Base-by-base conservation (phyloP, 2,113 vertebrate genomes). In the Nycticryphes semicollaris region DNA sequence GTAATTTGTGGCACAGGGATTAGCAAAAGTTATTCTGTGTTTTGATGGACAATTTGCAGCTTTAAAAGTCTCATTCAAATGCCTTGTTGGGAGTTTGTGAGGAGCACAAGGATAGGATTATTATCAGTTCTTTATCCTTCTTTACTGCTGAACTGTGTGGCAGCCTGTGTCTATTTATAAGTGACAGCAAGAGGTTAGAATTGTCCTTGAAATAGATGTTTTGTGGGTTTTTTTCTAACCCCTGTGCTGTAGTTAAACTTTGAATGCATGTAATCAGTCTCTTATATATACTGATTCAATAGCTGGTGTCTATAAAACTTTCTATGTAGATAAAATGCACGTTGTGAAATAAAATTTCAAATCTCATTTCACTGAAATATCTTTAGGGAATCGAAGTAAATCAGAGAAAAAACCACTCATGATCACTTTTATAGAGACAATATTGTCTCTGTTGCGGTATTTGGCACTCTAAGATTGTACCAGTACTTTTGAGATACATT, bases 31-130 rank as follows among this genome's bases (percentile, higher is more conserved):
- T 92, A 81, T 83, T 97, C 87, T 93, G 80, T 90, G n/a, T 87
- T 90, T 96, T 60, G 23, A 94, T 91, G 50, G 93, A 96, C 64
- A 96, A 66, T 96, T 97, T 96, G 87, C 79, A 92, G 83, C 90
- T 81, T 94, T 68, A 82, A 56, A 95, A 84, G 74, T 94, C 84
- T 95, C 48, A 91, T 93, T 97, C 63, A 87, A 60, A 74, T 94
- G 60, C 79, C 56, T 96, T 96, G n/a, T 70, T 80, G 57, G 54
- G 90, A 93, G 82, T 93, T 94, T 91, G 41, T 79, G 73, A 89
- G 85, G 76, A 96, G 37, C 50, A 77, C 6, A 25, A 78, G 41
- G 69, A 50, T 90, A 78, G 41, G 69, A 50, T 90, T 97, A 94
- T 56, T 92, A 48, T 93, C 27, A 30, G 25, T 88, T 79, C 60